Evolutionary conservation across 2,113 vertebrate genomes (phyloP), one percentile per base, ranked within the genome.

Genomic region (Climacteris rufus): DNA sequence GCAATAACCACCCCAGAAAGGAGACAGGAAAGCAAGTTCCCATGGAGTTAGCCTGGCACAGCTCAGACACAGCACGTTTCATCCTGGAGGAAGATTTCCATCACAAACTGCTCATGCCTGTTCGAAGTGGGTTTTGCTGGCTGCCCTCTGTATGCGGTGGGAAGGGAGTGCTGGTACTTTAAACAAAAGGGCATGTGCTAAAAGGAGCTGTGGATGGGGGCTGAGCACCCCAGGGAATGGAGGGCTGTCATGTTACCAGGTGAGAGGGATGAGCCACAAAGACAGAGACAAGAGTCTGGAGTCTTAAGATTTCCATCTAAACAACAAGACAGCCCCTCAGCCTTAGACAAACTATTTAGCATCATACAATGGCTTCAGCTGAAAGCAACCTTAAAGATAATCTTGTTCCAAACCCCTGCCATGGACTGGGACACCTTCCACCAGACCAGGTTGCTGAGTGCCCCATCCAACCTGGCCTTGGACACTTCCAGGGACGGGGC

Each of bases 111-210:
- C 61, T 79, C 24, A 7, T 9, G 25, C 3, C 33, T 35, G 4
- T 27, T 44, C 30, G 27, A 2, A 2, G 2, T 0, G 22, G 20
- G 8, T 22, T 65, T 44, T 2, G 0, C 3, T 31, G 11, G 42
- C 39, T 74, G n/a, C 47, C 59, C 71, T 28, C 65, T 14, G 19
- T 50, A 39, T 24, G 45, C 13, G n/a, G 24, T 4, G 17, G 0
- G 17, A 19, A 40, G 27, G 10, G 15, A 33, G 19, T 39, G 30
- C 49, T 53, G 54, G n/a, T 35, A 60, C 21, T 50, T 53, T 6
- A 49, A 60, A 11, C 20, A 16, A 42, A 33, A 56, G 15, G 27
- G 37, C 16, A 5, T 4, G 15, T 27, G 28, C n/a, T 40, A 50
- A 69, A 61, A 45, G 60, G 9, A 74, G 64, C 31, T 61, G 28